Base-by-base conservation (phyloP, 2,888 invertebrate species). In the Ochropleura plecta region DNA sequence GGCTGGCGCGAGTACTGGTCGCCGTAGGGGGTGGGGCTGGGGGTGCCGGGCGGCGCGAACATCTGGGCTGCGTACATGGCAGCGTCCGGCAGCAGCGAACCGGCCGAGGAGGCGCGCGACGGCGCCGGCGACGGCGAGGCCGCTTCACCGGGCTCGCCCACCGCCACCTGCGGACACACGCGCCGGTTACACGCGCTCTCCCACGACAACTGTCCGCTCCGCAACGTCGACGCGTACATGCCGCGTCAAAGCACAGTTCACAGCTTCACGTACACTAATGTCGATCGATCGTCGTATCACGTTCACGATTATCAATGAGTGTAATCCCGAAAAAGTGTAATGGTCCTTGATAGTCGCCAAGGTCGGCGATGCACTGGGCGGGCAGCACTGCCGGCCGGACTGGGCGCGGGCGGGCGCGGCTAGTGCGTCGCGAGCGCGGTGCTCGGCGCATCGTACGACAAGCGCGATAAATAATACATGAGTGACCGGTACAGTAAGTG, bases 11-110 rank as follows among this genome's bases (percentile, higher is more conserved):
- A 90, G 89, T 96, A 95, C 92, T 95, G 96, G 83, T 94, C 96
- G 90, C 93, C 96, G 90, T 97, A 97, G 60, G 97, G 97, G 84
- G 97, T 97, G 62, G 97, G 97, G 85, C 97, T 97, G 79, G 97
- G 97, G 71, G 97, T 97, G 89, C 97, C 97, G 82, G 97, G 97
- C 87, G 97, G 97, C 93, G 97, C 97, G 93, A 97, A 97, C 96
- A 97, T 97, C 94, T 97, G 97, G 88, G 97, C 97, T 84, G 97
- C 97, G 93, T 97, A 97, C 97, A 97, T 97, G 83, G 97, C 97
- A 84, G 97, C 96, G 95, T 97, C 97, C 88, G 97, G 97, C 91
- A 97, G 95, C 89, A 97, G 96, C 85, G 96, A 96, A 90, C 96
- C 96, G 76, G 96, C 95, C 49, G 96, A 96, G 70, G 96, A 96